Evolutionary conservation across 2,797 vertebrate species (phyloP).

Genomic region (Cryptoblepharus egeriae): DNA sequence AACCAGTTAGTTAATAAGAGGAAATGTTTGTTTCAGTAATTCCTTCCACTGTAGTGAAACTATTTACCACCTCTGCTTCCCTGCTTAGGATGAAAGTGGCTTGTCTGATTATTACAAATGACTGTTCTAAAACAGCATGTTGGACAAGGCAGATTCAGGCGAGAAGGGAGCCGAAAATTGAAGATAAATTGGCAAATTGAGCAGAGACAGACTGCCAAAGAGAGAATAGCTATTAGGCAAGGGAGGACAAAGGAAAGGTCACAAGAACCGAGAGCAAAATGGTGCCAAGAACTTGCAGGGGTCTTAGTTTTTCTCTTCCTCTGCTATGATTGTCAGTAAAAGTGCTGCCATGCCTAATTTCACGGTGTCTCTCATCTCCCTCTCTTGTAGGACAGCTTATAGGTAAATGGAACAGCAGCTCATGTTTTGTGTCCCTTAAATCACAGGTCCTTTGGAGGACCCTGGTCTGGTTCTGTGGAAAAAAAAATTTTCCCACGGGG

Average conservation of each 20-base stretch:
- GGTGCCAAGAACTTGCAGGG: not conserved
- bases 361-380: not conserved
- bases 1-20: not conserved
- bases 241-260: not conserved
- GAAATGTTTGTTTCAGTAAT: constrained; percentile 9
- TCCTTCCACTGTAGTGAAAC: not conserved
- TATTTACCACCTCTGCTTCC: not conserved
- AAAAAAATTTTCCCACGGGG: too few relatives aligned
- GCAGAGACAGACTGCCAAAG: not conserved
- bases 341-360: not conserved
- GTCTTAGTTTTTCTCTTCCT: not conserved
- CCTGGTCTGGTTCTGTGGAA: too few relatives aligned
- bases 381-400: too few relatives aligned
- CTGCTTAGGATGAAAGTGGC: not conserved
- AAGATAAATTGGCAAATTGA: not conserved
- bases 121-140: not conserved
- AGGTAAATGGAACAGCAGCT: not conserved
- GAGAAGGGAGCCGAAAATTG: not conserved
- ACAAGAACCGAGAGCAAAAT: not conserved
- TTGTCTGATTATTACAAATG: not conserved
- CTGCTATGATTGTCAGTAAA: not conserved
- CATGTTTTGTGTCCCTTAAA: too few relatives aligned
- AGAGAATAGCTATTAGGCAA: not conserved
- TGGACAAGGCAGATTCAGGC: not conserved
- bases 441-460: too few relatives aligned